Percentiles rank a stretch among this genome's conserved stretches.
Evolutionary conservation across 2,113 vertebrate genomes (phyloP).

Genomic region (Tinamus guttatus): DNA sequence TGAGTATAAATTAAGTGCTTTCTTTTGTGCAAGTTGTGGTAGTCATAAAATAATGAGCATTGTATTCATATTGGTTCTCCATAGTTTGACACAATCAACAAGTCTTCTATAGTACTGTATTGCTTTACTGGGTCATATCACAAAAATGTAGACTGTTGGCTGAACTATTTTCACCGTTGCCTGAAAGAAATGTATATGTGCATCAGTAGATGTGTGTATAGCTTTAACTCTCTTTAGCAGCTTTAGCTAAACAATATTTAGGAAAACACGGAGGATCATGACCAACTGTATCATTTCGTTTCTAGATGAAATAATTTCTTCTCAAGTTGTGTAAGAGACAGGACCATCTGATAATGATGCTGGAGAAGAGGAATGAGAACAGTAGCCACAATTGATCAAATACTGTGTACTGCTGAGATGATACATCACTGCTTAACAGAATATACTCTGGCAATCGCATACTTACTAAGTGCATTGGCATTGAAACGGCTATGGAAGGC

Average conservation of each 20-base stretch:
- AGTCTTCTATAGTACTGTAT: neutral
- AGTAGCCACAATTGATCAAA: neutral
- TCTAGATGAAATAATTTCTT: slow-evolving; percentile 23
- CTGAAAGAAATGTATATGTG: neutral
- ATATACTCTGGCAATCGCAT: neutral
- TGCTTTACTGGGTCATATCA: neutral
- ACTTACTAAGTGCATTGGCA: neutral
- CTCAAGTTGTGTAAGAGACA: neutral
- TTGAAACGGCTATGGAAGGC: neutral
- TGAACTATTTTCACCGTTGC: neutral
- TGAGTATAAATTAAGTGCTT: neutral
- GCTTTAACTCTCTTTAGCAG: neutral
- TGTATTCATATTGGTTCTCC: neutral
- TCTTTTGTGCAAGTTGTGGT: neutral
- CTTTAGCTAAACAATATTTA: neutral
- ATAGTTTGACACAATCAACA: neutral
- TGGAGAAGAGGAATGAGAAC: slow-evolving; percentile 11
- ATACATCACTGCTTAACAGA: neutral
- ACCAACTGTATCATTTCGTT: neutral
- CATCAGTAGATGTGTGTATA: neutral
- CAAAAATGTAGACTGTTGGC: neutral
- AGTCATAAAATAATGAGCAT: neutral
- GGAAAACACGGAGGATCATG: neutral
- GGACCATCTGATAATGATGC: neutral
- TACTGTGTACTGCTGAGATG: neutral